Base-by-base conservation (phyloP, 2,797 vertebrate genomes). In the Rhincodon typus region DNA sequence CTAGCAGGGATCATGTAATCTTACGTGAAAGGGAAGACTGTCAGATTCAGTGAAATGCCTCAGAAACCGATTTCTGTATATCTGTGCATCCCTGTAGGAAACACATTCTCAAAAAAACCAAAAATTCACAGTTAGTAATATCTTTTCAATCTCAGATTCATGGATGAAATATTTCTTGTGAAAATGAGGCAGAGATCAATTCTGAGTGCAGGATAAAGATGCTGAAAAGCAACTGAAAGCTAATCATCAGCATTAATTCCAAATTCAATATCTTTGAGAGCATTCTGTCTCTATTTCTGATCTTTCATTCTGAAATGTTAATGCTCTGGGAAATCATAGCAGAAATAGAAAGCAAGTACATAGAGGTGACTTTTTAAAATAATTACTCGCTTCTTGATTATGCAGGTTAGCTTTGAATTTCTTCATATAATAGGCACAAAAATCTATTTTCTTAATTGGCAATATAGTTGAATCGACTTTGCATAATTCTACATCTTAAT, bases 271-370 rank as follows among this genome's bases (percentile, higher is more conserved):
- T 94, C 38, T 38, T 72, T 94, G 69, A 94, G 30, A 94, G 38
- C 23, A 17, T 72, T 94, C 67, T 94, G 19, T 19, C 42, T 42
- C 50, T 3, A 38, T 34, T 50, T 94, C n/a, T 70, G 67, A 94
- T 94, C 93, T 46, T 30, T 94, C 23, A 27, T 72, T 94, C 93
- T 94, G 93, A 46, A 94, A 94, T 74, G 25, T 38, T 72, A 94
- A 94, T 72, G 67, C 67, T 70, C 72, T 4, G 7, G 38, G 46
- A 27, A 94, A 46, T 42, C 25, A 72, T 94, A 46, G 23, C 93
- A 42, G 38, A 94, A 72, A 91, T 91, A 66, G 17, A n/a, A 62
- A 62, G 69, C n/a, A 27, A 94, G 46, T 17, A 74, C 50, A 74
- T 66, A 34, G 12, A 17, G 15, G 93, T 34, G 67, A 30, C 67